These are phyloP conservation scores for Sakesphorus luctuosus DNA, from an alignment of 2,113 vertebrate genomes.

Conservation along the genomic window DNA sequence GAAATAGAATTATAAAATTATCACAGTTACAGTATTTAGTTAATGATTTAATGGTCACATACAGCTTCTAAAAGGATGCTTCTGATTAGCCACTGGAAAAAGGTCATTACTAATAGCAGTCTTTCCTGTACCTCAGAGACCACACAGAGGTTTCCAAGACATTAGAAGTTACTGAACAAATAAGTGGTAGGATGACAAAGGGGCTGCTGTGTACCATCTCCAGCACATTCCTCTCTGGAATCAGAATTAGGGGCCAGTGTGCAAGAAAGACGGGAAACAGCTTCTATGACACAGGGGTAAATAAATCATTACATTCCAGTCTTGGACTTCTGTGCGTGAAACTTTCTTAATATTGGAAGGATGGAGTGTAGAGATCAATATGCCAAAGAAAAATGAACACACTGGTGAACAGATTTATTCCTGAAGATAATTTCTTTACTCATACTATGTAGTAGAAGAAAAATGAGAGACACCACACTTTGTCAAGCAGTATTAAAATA, in stretches of 20 bases:
- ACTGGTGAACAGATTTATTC: neutral
- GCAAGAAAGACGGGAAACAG: neutral
- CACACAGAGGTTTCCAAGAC: neutral
- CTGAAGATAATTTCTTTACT: neutral
- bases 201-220: neutral
- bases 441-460: neutral
- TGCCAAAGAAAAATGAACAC: neutral
- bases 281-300: neutral
- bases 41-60: neutral
- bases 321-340: neutral
- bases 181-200: neutral
- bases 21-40: neutral
- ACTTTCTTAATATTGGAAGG: neutral
- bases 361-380: neutral
- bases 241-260: neutral
- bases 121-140: neutral
- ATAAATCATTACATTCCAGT: neutral
- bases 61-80: neutral
- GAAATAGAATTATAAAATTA: neutral
- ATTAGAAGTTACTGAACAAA: neutral
- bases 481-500: conserved; percentile 5
- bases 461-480: neutral
- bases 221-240: neutral
- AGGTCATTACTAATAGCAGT: neutral
- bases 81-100: neutral